Evolutionary conservation across 1,140 invertebrate species (phyloP).

Genomic region (Drosophila fuyamai): DNA sequence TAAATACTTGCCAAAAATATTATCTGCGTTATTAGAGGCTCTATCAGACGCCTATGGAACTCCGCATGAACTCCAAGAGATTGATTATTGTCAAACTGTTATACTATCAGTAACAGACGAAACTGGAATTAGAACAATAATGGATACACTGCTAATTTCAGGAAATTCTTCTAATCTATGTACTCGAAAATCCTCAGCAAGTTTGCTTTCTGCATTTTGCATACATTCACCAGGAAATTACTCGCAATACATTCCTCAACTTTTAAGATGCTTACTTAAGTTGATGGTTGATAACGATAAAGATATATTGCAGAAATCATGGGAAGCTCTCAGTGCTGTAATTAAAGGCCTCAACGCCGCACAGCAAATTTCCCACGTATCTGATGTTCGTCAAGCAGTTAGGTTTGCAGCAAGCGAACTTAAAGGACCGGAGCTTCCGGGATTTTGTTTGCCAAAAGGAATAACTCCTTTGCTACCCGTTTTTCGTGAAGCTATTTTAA

Average conservation of each 20-base stretch:
- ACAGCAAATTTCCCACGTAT: slow-evolving; percentile 93
- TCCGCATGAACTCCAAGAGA: slow-evolving; percentile 90
- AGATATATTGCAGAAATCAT: slow-evolving; percentile 92
- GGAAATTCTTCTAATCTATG: slow-evolving; percentile 88
- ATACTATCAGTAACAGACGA: slow-evolving; percentile 96
- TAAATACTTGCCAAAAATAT: slow-evolving; percentile 94
- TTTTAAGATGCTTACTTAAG: slow-evolving; percentile 94
- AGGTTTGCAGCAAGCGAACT: slow-evolving; percentile 95
- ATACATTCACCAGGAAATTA: slow-evolving; percentile 94
- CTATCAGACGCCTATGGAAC: slow-evolving; percentile 90
- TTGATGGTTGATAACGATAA: slow-evolving; percentile 93
- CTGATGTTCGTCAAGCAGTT: slow-evolving; percentile 95
- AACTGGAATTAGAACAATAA: slow-evolving; percentile 93
- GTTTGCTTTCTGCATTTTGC: slow-evolving; percentile 95
- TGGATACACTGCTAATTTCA: slow-evolving; percentile 95
- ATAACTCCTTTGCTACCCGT: slow-evolving; percentile 97
- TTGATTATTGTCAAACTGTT: slow-evolving; percentile 97
- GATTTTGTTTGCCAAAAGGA: slow-evolving; percentile 98
- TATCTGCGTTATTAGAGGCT: slow-evolving; percentile 94
- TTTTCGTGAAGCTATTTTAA: slow-evolving; percentile 97
- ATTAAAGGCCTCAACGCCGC: slow-evolving; percentile 94
- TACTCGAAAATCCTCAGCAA: slow-evolving; percentile 91
- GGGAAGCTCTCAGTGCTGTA: slow-evolving; percentile 96
- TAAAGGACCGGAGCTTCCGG: slow-evolving; percentile 92
- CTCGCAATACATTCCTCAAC: slow-evolving; percentile 93